A percentile compares a stretch with the other conserved stretches of the same genome.
These are phyloP conservation scores for Pentalonia nigronervosa DNA, from an alignment of 1,140 invertebrate species.

Conservation along the genomic window DNA sequence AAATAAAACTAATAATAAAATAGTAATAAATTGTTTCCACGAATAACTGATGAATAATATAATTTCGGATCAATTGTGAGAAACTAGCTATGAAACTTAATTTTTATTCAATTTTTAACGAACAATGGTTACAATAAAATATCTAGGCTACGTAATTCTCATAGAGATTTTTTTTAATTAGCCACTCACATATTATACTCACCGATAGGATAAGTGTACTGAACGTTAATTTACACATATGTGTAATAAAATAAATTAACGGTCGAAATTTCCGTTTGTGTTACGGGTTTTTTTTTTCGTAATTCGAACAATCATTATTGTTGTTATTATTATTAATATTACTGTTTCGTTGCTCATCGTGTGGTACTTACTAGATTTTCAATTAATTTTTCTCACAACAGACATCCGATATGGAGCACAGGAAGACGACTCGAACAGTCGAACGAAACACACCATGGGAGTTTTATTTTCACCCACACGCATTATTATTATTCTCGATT, in stretches of 20 bases:
- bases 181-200: not conserved
- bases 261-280: conserved; percentile 40
- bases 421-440: not conserved
- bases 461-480: not conserved
- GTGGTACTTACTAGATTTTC: not conserved
- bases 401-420: not conserved
- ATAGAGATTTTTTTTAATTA: conserved; percentile 48
- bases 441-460: conserved; percentile 19
- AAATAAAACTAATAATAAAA: not conserved
- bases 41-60: not conserved
- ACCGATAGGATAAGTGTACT: not conserved
- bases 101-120: not conserved
- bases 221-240: conserved; percentile 29
- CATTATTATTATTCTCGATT: not conserved
- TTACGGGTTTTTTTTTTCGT: conserved; percentile 19
- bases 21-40: not conserved
- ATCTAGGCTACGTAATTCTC: conserved; percentile 31
- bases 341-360: not conserved
- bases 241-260: conserved; percentile 40
- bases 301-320: not conserved
- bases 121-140: conserved; percentile 20
- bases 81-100: not conserved
- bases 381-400: conserved; percentile 45
- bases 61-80: not conserved
- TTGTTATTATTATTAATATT: not conserved